Base-by-base conservation (phyloP, 2,888 invertebrate species). In the Germaria angustata region DNA sequence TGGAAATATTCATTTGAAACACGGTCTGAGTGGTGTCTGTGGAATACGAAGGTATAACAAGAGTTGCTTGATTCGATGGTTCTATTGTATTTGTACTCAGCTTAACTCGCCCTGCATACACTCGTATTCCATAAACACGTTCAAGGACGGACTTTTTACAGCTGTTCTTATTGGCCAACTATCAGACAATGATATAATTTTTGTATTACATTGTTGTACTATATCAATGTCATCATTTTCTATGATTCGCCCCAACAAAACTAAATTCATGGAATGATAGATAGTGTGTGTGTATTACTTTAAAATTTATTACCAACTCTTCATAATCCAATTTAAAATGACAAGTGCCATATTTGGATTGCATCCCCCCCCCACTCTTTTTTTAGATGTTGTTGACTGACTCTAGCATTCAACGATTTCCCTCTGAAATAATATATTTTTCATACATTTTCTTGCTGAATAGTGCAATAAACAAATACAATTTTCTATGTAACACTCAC, bases 401-500 rank as follows among this genome's bases (percentile, higher is more conserved):
- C 20, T 20, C 36, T 36, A 13, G 20, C 13, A 22, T 22, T 1
- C 4, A 13, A 44, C 13, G 28, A 63, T 13, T 61, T 73, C 41
- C 41, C 20, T 17, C 11, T 34, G 28, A 36, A 36, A 36, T 36
- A 17, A 34, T 32, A 55, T 53, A 1, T 17, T 51, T 61, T 36
- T 39, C 36, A n/a, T 49, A 17, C 34, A 59, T 36, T 61, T 51
- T 36, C 22, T n/a, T n/a, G 15, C 32, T 75, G 32, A 17, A 20
- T 44, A n/a, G 34, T 15, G 17, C 24, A 34, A 63, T 17, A 65
- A 65, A 46, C 15, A 65, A 55, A 65, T 36, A 36, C 4, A 34
- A 66, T 66, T 57, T 66, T 66, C 46, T 36, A 75, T 24, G 17
- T 57, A 57, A 57, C 17, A 46, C 75, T 66, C 75, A 13, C 36